Conservation (phyloP, 2,113 vertebrate species). For the Grallaria varia region DNA sequence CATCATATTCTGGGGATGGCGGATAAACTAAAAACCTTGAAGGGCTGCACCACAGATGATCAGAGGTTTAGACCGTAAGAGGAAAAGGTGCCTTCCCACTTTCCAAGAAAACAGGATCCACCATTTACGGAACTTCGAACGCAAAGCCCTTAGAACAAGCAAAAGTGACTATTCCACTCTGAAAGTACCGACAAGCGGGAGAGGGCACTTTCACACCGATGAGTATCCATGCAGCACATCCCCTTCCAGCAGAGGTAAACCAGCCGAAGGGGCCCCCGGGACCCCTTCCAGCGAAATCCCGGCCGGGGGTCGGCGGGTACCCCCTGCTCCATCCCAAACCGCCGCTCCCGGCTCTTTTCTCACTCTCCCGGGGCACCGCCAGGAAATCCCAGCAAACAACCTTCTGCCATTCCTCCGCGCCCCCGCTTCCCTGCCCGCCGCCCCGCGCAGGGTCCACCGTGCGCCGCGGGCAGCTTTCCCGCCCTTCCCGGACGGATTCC, state of each 20-base stretch:
- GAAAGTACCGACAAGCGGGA: not conserved
- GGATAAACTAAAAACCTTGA: not conserved
- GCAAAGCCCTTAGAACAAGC: too few species aligned
- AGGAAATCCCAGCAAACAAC: not conserved
- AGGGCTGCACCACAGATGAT: not conserved
- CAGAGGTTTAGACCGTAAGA: fast-evolving
- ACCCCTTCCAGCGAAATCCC: not conserved
- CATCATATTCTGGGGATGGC: not conserved
- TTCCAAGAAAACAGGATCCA: not conserved
- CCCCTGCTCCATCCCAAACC: fast-evolving
- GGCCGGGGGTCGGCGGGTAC: too few species aligned
- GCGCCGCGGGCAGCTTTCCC: not conserved
- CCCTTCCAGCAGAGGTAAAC: not conserved
- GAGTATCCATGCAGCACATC: too few species aligned
- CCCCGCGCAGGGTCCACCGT: not conserved
- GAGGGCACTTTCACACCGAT: not conserved
- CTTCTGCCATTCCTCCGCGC: not conserved
- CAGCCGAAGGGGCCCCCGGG: too few species aligned
- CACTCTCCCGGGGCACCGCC: too few species aligned
- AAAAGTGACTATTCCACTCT: not conserved
- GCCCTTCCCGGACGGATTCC: not conserved
- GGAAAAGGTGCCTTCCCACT: fast-evolving
- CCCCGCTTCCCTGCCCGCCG: too few species aligned
- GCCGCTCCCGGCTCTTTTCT: too few species aligned
- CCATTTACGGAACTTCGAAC: not conserved